These are phyloP conservation scores for Onthophagus taurus DNA, from an alignment of 1,140 invertebrate genomes.

Conservation along the genomic window DNA sequence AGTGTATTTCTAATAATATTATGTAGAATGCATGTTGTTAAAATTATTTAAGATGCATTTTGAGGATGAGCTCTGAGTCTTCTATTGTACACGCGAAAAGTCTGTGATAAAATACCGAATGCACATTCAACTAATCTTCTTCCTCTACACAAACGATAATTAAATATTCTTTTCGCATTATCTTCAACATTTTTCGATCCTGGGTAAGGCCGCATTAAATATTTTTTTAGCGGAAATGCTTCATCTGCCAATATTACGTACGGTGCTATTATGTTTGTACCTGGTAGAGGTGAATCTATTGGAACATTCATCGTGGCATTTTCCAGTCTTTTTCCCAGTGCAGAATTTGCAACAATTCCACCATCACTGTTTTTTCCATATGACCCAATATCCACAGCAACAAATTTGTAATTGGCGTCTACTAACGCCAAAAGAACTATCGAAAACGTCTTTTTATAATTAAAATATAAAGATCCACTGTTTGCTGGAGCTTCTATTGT, in stretches of 20 bases:
- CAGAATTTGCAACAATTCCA: conserved; percentile 22
- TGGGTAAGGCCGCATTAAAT: conserved; percentile 39
- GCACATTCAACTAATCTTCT: conserved; percentile 36
- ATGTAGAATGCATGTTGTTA: conserved; percentile 28
- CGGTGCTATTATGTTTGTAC: background rate
- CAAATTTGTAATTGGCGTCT: conserved; percentile 38
- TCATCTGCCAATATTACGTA: background rate
- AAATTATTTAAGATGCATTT: conserved; percentile 21
- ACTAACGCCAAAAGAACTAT: conserved; percentile 38
- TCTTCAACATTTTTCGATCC: conserved; percentile 17
- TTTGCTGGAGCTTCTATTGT: conserved; percentile 28
- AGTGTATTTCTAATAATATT: conserved; percentile 15
- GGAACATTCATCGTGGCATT: conserved; percentile 6
- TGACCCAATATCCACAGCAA: conserved; percentile 31
- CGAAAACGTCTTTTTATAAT: conserved; percentile 38
- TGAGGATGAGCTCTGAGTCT: conserved; percentile 21
- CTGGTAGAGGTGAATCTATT: background rate
- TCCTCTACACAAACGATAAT: conserved; percentile 37
- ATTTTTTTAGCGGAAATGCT: conserved; percentile 10
- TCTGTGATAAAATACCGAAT: conserved; percentile 37
- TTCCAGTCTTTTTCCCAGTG: conserved; percentile 14
- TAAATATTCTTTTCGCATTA: conserved; percentile 36
- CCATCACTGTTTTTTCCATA: conserved; percentile 28
- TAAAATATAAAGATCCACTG: conserved; percentile 35
- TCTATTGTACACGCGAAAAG: conserved; percentile 23